A percentile compares a stretch with the other conserved stretches of the same genome.
Evolutionary conservation across 2,113 vertebrate genomes (phyloP).

Genomic region (Caranx ignobilis): DNA sequence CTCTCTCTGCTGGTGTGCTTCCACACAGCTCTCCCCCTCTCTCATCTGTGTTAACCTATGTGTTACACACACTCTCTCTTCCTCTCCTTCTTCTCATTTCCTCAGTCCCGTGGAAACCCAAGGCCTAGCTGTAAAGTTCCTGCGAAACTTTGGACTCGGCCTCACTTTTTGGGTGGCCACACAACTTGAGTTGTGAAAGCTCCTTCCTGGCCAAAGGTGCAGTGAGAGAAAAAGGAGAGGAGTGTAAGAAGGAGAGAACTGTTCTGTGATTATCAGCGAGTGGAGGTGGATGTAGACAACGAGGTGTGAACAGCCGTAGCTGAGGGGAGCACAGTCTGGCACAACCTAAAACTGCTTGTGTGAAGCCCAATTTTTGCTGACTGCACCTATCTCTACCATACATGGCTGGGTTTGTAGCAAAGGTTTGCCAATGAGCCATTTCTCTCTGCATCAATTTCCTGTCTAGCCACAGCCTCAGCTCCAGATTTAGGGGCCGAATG

Average conservation of each 20-base stretch:
- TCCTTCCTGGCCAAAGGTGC: slow-evolving; percentile 69
- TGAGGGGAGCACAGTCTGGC: slow-evolving; percentile 48
- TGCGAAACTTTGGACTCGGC: slow-evolving; percentile 71
- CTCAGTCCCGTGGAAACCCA: slow-evolving; percentile 70
- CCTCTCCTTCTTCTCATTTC: slow-evolving; percentile 70
- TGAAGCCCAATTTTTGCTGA: slow-evolving; percentile 56
- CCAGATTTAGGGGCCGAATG: slow-evolving; percentile 42
- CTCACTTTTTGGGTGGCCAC: slow-evolving; percentile 79
- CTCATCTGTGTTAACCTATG: slow-evolving; percentile 48
- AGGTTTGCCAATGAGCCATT: slow-evolving; percentile 58
- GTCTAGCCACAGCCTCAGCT: slow-evolving; percentile 48
- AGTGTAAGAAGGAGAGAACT: slow-evolving; percentile 61
- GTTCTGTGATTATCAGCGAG: slow-evolving; percentile 71
- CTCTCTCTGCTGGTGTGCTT: slow-evolving; percentile 82
- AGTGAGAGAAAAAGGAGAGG: slow-evolving; percentile 49
- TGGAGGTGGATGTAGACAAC: slow-evolving; percentile 72
- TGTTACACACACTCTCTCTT: slow-evolving; percentile 54
- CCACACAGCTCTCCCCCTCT: slow-evolving; percentile 73
- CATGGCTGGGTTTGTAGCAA: slow-evolving; percentile 31
- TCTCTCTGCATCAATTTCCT: slow-evolving; percentile 69
- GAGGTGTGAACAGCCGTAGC: slow-evolving; percentile 75
- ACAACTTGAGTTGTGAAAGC: slow-evolving; percentile 80
- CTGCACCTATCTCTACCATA: slow-evolving; percentile 46
- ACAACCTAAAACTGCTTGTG: slow-evolving; percentile 42
- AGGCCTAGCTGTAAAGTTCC: slow-evolving; percentile 68